phyloP scores from a whole-genome alignment of 2,888 invertebrate species.

The Amorpha juglandis region DNA sequence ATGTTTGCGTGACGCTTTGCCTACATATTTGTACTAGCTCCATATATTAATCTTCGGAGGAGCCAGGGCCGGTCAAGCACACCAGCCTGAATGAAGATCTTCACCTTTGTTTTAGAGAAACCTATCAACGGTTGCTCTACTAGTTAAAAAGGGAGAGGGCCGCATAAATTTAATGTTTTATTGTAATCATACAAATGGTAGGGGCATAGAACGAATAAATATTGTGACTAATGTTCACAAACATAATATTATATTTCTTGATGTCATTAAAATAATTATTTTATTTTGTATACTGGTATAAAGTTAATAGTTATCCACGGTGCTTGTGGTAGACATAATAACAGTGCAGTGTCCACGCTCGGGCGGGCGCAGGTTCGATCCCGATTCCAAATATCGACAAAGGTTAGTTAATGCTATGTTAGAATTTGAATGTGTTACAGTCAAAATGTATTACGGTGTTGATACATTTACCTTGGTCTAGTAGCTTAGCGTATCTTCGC shows the following conservation, averaged over 20 bases:
- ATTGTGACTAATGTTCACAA: conserved; percentile 36
- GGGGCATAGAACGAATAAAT: conserved; percentile 2
- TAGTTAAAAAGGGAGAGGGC: too few relatives aligned
- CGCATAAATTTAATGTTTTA: background rate
- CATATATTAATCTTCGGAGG: too few relatives aligned
- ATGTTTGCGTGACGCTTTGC: too few relatives aligned
- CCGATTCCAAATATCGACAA: conserved; percentile 29
- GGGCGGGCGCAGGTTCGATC: conserved; percentile 51
- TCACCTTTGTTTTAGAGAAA: too few relatives aligned
- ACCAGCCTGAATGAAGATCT: too few relatives aligned
- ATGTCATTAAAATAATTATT: conserved; percentile 61
- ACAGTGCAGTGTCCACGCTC: conserved; percentile 56
- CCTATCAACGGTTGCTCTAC: too few relatives aligned
- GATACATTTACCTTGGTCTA: background rate
- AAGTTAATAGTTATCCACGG: conserved; percentile 58
- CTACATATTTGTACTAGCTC: too few relatives aligned
- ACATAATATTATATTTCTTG: conserved; percentile 46
- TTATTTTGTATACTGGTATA: conserved; percentile 49
- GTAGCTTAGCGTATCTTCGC: background rate
- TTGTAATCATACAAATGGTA: background rate
- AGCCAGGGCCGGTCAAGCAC: too few relatives aligned
- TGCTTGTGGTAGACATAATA: conserved; percentile 66
- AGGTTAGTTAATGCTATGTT: conserved; percentile 9
- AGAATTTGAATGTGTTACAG: background rate
- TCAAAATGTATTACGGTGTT: background rate